phyloP scores from a whole-genome alignment of 1,140 invertebrate species.

The Lucilia sericata region DNA sequence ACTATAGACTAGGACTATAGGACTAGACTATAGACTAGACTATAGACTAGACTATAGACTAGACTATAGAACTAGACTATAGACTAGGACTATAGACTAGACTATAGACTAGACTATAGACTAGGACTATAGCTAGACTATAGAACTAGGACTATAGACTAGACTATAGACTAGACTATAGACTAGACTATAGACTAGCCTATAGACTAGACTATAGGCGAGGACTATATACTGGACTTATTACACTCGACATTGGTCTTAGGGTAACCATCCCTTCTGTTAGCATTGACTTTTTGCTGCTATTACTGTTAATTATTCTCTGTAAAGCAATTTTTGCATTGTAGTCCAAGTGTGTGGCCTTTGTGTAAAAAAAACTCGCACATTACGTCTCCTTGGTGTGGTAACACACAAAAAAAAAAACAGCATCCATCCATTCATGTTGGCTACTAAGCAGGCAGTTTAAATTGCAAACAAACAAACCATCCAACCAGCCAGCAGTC shows the following conservation, averaged over 20 bases:
- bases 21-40: too few relatives aligned
- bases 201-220: too few relatives aligned
- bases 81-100: too few relatives aligned
- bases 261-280: neutral
- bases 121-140: too few relatives aligned
- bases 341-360: conserved; percentile 20
- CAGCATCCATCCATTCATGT: conserved; percentile 27
- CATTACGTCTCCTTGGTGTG: conserved; percentile 6
- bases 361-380: neutral
- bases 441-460: neutral
- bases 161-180: too few relatives aligned
- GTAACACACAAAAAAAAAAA: neutral
- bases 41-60: too few relatives aligned
- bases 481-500: neutral
- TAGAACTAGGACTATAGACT: too few relatives aligned
- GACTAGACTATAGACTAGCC: too few relatives aligned
- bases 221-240: too few relatives aligned
- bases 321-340: conserved; percentile 27
- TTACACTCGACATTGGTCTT: neutral
- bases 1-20: too few relatives aligned
- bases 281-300: neutral
- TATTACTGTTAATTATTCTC: conserved; percentile 21
- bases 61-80: too few relatives aligned
- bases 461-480: neutral
- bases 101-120: too few relatives aligned